phyloP scores from a whole-genome alignment of 2,797 vertebrate species.

The Oophaga sylvatica region DNA sequence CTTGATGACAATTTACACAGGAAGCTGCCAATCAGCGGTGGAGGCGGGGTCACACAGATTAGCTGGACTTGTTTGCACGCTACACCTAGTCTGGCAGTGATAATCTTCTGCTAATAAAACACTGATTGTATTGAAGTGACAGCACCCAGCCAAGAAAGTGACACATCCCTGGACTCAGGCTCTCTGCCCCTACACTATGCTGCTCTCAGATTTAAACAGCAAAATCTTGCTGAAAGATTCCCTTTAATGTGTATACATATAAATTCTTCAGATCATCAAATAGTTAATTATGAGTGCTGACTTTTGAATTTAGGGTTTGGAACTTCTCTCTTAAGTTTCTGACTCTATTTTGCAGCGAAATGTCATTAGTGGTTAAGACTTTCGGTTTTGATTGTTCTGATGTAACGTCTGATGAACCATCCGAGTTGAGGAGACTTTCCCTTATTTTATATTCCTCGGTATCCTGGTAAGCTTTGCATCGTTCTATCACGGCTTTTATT shows the following conservation, averaged over 20 bases:
- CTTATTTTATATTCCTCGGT: constrained; percentile 75
- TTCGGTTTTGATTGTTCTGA: constrained; percentile 54
- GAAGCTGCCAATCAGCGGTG: no score
- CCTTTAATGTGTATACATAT: not conserved
- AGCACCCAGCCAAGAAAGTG: no score
- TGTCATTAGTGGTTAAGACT: constrained; percentile 67
- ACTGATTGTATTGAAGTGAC: no score
- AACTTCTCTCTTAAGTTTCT: constrained; percentile 90
- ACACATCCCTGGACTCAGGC: no score
- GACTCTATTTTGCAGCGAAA: constrained; percentile 78
- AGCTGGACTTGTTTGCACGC: no score
- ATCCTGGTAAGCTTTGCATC: constrained; percentile 80
- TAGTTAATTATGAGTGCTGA: constrained; percentile 61
- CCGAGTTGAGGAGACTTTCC: constrained; percentile 52
- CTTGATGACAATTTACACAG: no score
- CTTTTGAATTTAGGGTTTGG: constrained; percentile 82
- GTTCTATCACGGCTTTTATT: constrained; percentile 77
- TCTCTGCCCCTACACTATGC: no score
- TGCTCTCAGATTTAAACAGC: no score
- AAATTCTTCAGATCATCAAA: not conserved
- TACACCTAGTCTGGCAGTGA: no score
- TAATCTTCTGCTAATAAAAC: no score
- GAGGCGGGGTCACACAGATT: no score
- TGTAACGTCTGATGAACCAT: constrained; percentile 28
- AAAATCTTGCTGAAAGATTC: no score